These are phyloP conservation scores for Bellardia bayeri DNA, from an alignment of 2,888 invertebrate species.

Conservation along the genomic window DNA sequence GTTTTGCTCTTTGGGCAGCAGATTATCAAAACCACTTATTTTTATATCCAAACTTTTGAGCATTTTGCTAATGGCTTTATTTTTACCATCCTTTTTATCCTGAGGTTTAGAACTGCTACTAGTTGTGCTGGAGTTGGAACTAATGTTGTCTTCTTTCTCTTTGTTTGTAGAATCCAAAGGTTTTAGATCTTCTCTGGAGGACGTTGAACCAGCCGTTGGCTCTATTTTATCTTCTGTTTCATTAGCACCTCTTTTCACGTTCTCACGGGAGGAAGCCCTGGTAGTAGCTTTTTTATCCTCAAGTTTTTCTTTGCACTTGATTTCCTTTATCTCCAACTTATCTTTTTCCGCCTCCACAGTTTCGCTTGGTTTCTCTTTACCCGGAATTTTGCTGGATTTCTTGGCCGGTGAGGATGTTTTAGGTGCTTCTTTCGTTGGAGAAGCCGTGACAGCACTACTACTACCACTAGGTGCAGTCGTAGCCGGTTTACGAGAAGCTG, in stretches of 20 bases:
- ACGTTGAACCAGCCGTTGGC: not conserved
- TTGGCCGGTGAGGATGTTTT: constrained; percentile 60
- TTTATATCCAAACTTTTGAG: constrained; percentile 83
- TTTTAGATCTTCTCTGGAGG: constrained; percentile 54
- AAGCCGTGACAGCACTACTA: constrained; percentile 39
- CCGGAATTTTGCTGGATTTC: constrained; percentile 52
- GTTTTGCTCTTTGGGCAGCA: constrained; percentile 82
- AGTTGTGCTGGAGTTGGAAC: constrained; percentile 65
- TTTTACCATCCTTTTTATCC: constrained; percentile 81
- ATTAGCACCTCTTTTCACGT: constrained; percentile 58
- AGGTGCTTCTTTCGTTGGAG: constrained; percentile 69
- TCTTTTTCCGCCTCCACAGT: not conserved
- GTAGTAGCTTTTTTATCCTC: constrained; percentile 71
- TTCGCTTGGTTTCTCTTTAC: constrained; percentile 58
- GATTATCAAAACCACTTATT: constrained; percentile 83
- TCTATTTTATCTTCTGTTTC: constrained; percentile 37
- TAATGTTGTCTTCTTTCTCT: constrained; percentile 52
- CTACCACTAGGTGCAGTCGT: constrained; percentile 45
- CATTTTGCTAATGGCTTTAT: constrained; percentile 83
- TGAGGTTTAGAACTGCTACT: constrained; percentile 75
- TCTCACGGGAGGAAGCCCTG: constrained; percentile 70
- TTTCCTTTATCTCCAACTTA: not conserved
- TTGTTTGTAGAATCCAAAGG: constrained; percentile 19
- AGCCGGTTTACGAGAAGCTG: constrained; percentile 73
- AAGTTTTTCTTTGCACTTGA: constrained; percentile 29